A percentile compares a stretch with the other conserved stretches of the same genome.
These are phyloP conservation scores for Chalcosyrphus nemorum DNA, from an alignment of 2,888 invertebrate species.

Conservation along the genomic window DNA sequence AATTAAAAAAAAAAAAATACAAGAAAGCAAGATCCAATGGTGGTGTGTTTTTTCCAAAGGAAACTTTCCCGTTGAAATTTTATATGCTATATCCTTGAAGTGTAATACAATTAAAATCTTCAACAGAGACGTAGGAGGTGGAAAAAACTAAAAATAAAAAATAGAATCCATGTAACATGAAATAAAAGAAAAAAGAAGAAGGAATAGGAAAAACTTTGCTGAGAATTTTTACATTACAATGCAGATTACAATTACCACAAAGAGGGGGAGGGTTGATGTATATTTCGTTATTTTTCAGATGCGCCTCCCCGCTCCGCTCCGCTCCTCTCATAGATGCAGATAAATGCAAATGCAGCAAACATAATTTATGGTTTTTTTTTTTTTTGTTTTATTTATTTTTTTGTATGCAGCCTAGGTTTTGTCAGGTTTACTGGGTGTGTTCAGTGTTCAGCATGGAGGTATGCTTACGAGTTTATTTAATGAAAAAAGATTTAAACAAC, in stretches of 20 bases:
- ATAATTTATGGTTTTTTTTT: constrained; percentile 65
- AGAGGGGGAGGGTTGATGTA: constrained; percentile 42
- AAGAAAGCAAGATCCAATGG: constrained; percentile 34
- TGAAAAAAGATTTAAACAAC: constrained; percentile 49
- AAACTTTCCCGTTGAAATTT: constrained; percentile 58
- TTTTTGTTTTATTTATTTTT: constrained; percentile 49
- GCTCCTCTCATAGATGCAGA: constrained; percentile 37
- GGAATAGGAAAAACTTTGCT: constrained; percentile 42
- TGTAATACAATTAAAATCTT: constrained; percentile 70
- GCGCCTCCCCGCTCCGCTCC: constrained; percentile 29
- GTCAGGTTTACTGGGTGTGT: too few species aligned
- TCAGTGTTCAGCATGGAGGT: neutral
- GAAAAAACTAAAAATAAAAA: constrained; percentile 10
- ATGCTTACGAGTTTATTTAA: constrained; percentile 42
- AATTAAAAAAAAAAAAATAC: neutral
- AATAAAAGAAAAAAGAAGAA: neutral
- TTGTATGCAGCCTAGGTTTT: constrained; percentile 26
- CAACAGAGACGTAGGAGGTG: constrained; percentile 2
- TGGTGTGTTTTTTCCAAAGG: constrained; percentile 33
- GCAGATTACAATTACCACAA: constrained; percentile 72
- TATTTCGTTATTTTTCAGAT: constrained; percentile 54
- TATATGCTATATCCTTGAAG: constrained; percentile 57
- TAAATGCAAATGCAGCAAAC: constrained; percentile 64
- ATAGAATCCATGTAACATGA: constrained; percentile 8
- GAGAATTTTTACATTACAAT: constrained; percentile 67